These are phyloP conservation scores for Carlito syrichta DNA, from an alignment of 2,113 vertebrate genomes.

Conservation along the genomic window DNA sequence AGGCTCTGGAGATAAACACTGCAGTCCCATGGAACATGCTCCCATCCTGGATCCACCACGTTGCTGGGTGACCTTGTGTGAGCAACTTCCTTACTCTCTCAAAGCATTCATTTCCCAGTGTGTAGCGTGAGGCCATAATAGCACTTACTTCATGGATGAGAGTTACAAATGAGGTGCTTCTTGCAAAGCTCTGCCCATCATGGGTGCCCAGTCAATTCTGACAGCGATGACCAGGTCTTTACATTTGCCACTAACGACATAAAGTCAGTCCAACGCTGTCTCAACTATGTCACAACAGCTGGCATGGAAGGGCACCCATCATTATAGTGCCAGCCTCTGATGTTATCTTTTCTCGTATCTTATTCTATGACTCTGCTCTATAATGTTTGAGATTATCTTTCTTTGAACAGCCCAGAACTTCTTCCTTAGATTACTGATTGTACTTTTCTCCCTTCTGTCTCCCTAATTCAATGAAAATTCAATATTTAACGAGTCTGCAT, in stretches of 20 bases:
- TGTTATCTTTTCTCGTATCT: neutral
- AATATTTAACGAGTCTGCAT: neutral
- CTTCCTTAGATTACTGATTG: neutral
- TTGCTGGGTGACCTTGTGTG: neutral
- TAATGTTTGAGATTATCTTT: neutral
- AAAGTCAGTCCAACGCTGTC: neutral
- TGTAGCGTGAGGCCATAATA: neutral
- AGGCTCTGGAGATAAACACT: neutral
- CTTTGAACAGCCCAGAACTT: neutral
- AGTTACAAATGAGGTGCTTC: neutral
- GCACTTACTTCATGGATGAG: neutral
- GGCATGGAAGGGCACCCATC: neutral
- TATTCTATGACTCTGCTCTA: neutral
- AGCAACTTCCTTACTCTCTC: neutral
- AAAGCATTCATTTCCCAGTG: neutral
- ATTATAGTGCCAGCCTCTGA: neutral
- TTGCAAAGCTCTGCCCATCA: neutral
- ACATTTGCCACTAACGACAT: neutral
- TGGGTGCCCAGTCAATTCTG: neutral
- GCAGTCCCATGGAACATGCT: neutral
- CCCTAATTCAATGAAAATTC: conserved; percentile 71
- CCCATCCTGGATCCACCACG: rapidly evolving
- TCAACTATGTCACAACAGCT: neutral
- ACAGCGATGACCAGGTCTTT: too few relatives aligned
- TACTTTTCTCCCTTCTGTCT: neutral